A percentile compares a stretch with the other conserved stretches of the same genome.
Conservation (phyloP, 2,797 vertebrate genomes). For the Gouania willdenowi region DNA sequence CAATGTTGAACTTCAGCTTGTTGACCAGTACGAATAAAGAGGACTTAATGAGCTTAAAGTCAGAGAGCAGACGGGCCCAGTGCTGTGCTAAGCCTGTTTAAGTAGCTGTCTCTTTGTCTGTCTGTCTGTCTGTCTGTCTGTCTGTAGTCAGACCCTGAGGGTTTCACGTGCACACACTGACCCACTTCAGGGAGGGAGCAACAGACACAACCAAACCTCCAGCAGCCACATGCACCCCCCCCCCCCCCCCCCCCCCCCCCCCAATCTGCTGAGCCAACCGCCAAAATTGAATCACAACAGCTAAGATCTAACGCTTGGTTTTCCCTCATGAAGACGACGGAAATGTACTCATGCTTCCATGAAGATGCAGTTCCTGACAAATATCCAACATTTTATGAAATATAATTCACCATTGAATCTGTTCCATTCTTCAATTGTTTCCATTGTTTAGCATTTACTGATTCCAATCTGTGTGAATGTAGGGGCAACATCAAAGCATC, state of each 20-base stretch:
- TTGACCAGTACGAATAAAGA: slow-evolving; percentile 50
- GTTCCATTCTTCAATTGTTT: too few species aligned
- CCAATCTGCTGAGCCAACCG: slow-evolving; percentile 60
- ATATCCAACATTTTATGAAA: too few species aligned
- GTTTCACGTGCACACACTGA: slow-evolving; percentile 31
- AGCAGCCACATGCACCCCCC: too few species aligned
- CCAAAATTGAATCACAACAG: slow-evolving; percentile 58
- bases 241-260: too few species aligned
- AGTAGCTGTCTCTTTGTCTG: slow-evolving; percentile 74
- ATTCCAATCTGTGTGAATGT: too few species aligned
- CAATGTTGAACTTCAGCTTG: slow-evolving; percentile 46
- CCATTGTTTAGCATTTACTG: too few species aligned
- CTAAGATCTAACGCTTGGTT: slow-evolving; percentile 17
- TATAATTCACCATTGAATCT: too few species aligned
- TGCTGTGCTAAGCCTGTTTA: slow-evolving; percentile 75
- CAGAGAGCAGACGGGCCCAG: slow-evolving; percentile 64
- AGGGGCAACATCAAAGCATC: too few species aligned
- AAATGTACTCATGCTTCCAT: too few species aligned
- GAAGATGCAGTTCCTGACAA: too few species aligned
- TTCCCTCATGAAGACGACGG: slow-evolving; percentile 11
- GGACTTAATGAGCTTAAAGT: slow-evolving; percentile 73
- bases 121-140: too few species aligned
- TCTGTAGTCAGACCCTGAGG: slow-evolving; percentile 51
- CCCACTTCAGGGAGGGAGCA: slow-evolving; percentile 41
- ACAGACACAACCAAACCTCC: slow-evolving; percentile 31